A percentile compares a stretch with the other conserved stretches of the same genome.
These are phyloP conservation scores for Tenrec ecaudatus DNA, from an alignment of 2,113 vertebrate species.

Conservation along the genomic window DNA sequence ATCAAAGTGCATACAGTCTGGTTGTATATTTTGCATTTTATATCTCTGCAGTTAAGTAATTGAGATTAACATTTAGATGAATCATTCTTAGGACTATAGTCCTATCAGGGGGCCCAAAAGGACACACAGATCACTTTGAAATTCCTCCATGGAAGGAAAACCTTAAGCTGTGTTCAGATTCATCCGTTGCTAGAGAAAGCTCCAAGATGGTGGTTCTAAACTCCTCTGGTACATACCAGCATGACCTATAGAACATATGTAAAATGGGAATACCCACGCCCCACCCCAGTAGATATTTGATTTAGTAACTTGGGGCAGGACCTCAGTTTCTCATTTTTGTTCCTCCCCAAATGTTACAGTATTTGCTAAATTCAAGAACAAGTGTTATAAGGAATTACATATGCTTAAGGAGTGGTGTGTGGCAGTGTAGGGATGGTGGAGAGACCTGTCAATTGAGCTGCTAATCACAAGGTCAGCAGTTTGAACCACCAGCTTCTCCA, in stretches of 20 bases:
- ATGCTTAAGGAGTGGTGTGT: no score
- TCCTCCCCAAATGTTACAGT: not conserved
- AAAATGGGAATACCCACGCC: not conserved
- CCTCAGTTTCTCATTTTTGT: conserved; percentile 1
- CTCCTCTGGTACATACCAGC: not conserved
- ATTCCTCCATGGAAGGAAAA: not conserved
- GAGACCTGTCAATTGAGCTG: no score
- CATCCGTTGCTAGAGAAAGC: not conserved
- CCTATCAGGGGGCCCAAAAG: conserved; percentile 3
- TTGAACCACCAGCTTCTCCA: no score
- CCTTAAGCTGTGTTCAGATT: not conserved
- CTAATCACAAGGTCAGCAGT: no score
- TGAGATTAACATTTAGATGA: conserved; percentile 49
- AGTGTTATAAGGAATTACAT: conserved; percentile 21
- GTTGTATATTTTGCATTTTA: conserved; percentile 42
- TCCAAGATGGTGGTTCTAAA: not conserved
- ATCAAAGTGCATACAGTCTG: conserved; percentile 35
- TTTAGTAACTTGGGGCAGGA: not conserved
- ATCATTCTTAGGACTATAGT: conserved; percentile 59
- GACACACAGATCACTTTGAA: conserved; percentile 36
- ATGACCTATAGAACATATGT: not conserved
- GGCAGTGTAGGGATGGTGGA: no score
- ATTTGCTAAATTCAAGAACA: conserved; percentile 33
- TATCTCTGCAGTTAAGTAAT: conserved; percentile 72
- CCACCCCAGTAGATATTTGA: not conserved